Base-by-base conservation (phyloP, 30 jellyfish, hydroid and myxozoan species). In the Aurelia aurita region DNA sequence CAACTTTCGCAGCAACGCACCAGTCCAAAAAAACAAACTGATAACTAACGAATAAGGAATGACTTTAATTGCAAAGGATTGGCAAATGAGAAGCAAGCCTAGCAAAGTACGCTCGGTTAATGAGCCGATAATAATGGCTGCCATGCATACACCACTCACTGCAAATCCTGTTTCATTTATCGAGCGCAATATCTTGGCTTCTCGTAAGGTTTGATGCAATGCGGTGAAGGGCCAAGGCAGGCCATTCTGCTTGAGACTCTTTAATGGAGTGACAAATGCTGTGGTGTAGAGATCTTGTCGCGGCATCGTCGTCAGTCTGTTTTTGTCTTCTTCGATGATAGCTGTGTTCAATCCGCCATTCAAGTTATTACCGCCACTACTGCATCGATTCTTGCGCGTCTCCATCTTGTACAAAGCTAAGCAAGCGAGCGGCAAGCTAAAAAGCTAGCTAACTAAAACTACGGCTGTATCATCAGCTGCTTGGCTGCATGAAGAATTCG, bases 91-190 rank as follows among this genome's bases (percentile, higher is more conserved):
- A 31, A 81, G 78, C 29, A 68, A 53, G 23, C 65, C 54, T 9
- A 81, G 78, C 72, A 81, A 57, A 31, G 91, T 67, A 3, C 55
- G 12, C 70, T 81, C 85, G 26, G 78, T 58, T 35, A 81, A 7
- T 54, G 85, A 51, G 61, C 91, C 91, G 80, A 81, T 51, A 46
- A 81, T 43, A 2, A 81, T 81, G 91, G 91, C 91, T 80, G 91
- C 85, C 84, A 81, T 44, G 59, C 91, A 81, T 16, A 81, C 91
- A 15, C 72, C 84, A 16, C 85, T 43, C 46, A 81, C 78, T 5
- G 81, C 85, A 31, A 69, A 54, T 63, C 91, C 91, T 39, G 91
- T 81, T 26, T 81, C 91, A 58, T 68, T 81, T 44, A 57, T 67
- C 63, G 72, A 23, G 29, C 85, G 85, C 58, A 51, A 65, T 54